These are phyloP conservation scores for Endomychus coccineus DNA, from an alignment of 2,888 invertebrate genomes.

Conservation along the genomic window DNA sequence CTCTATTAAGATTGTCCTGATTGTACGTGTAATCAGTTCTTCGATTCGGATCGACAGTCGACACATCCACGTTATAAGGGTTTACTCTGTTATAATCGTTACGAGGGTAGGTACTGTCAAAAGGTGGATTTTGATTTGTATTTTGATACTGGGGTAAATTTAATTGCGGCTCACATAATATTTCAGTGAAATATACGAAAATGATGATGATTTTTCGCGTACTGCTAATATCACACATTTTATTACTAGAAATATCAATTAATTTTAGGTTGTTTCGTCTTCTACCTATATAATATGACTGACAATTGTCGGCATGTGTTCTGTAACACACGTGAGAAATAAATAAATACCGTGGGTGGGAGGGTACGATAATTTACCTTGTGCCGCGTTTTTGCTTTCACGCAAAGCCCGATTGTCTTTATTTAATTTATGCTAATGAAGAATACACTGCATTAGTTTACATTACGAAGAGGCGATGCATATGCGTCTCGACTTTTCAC, in stretches of 20 bases:
- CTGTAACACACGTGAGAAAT: slow-evolving; percentile 35
- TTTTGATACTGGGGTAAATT: slow-evolving; percentile 25
- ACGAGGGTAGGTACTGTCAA: slow-evolving; percentile 14
- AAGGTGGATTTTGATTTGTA: slow-evolving; percentile 16
- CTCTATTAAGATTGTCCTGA: slow-evolving; percentile 10
- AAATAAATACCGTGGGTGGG: too few relatives aligned
- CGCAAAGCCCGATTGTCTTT: slow-evolving; percentile 26
- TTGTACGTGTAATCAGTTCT: slow-evolving; percentile 8
- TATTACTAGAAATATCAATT: slow-evolving; percentile 8
- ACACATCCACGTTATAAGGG: slow-evolving; percentile 16
- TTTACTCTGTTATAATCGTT: slow-evolving; percentile 18
- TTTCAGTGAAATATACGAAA: slow-evolving; percentile 13
- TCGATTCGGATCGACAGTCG: slow-evolving; percentile 8
- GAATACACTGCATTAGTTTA: too few relatives aligned
- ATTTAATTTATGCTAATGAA: slow-evolving; percentile 25
- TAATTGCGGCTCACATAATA: slow-evolving; percentile 22
- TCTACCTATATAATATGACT: slow-evolving; percentile 31
- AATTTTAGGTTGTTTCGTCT: too few relatives aligned
- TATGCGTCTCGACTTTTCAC: too few relatives aligned
- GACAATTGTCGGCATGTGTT: slow-evolving; percentile 32
- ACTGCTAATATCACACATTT: slow-evolving; percentile 37
- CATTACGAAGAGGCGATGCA: too few relatives aligned
- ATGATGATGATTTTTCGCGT: slow-evolving; percentile 26
- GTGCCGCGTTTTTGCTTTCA: slow-evolving; percentile 35
- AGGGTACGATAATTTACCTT: slow-evolving; percentile 32